Evolutionary conservation across 2,888 invertebrate species (phyloP).

Genomic region (Nephrotoma guestfalica): DNA sequence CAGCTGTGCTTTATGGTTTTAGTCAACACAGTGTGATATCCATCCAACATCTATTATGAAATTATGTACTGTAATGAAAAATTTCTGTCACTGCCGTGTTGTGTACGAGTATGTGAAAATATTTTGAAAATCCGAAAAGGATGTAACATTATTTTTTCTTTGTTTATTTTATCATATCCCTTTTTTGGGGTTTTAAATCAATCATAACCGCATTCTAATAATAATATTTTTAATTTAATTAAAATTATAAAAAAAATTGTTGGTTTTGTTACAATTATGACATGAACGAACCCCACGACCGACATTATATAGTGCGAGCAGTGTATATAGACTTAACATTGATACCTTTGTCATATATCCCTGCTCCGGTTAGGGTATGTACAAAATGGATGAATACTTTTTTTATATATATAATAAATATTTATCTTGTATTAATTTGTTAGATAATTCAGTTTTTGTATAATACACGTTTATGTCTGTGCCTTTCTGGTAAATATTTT

Average conservation of each 20-base stretch:
- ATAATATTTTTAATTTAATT: background rate
- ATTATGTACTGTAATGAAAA: background rate
- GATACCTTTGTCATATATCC: background rate
- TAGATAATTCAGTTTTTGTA: background rate
- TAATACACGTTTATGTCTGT: background rate
- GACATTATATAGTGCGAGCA: background rate
- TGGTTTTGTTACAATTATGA: background rate
- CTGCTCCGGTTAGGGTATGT: background rate
- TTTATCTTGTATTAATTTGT: background rate
- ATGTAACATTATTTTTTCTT: background rate
- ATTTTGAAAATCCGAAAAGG: background rate
- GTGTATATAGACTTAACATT: background rate
- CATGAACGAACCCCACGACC: background rate
- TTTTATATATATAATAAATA: too few relatives aligned
- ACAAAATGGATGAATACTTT: background rate
- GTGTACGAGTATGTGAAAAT: background rate
- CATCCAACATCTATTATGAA: background rate
- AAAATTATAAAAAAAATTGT: background rate
- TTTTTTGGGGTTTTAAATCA: background rate
- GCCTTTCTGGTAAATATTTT: background rate
- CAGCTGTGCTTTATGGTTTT: background rate
- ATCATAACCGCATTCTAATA: background rate
- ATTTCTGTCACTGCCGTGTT: background rate
- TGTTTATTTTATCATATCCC: background rate
- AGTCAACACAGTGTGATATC: background rate